Percentiles rank a stretch among this genome's conserved stretches.
Evolutionary conservation across 2,797 vertebrate species (phyloP).

Genomic region (Molossus molossus): DNA sequence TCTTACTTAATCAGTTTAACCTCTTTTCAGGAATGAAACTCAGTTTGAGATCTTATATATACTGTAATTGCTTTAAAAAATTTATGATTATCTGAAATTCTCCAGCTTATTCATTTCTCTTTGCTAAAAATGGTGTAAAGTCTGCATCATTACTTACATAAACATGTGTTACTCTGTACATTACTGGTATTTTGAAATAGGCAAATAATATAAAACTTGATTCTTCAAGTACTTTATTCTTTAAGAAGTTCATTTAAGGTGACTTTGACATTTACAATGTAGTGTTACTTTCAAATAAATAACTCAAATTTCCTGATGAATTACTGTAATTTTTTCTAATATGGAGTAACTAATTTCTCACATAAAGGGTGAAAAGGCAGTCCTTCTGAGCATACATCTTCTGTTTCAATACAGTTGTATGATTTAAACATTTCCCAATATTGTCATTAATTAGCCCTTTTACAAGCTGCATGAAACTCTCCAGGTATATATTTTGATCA

Average conservation of each 20-base stretch:
- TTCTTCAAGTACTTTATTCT: neutral
- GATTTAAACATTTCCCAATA: constrained; percentile 56
- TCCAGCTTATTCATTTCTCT: neutral
- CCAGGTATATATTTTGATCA: constrained; percentile 35
- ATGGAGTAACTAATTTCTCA: neutral
- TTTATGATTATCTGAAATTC: constrained; percentile 26
- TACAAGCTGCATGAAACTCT: constrained; percentile 32
- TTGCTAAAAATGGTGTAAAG: constrained; percentile 21
- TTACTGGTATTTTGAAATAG: constrained; percentile 33
- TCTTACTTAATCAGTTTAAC: constrained; percentile 43
- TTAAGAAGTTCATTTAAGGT: constrained; percentile 33
- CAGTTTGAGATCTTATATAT: neutral
- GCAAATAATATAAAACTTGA: constrained; percentile 16
- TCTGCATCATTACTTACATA: neutral
- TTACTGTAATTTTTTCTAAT: neutral
- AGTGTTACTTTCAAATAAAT: neutral
- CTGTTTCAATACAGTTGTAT: neutral
- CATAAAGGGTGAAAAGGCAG: neutral
- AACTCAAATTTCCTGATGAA: constrained; percentile 1
- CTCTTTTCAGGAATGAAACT: constrained; percentile 52
- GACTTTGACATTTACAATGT: neutral
- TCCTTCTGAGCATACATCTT: neutral
- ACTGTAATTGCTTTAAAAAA: constrained; percentile 37
- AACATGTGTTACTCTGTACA: neutral
- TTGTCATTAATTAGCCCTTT: constrained; percentile 44